A percentile compares a stretch with the other conserved stretches of the same genome.
These are phyloP conservation scores for Neodiprion virginianus DNA, from an alignment of 1,140 invertebrate genomes.

Conservation along the genomic window DNA sequence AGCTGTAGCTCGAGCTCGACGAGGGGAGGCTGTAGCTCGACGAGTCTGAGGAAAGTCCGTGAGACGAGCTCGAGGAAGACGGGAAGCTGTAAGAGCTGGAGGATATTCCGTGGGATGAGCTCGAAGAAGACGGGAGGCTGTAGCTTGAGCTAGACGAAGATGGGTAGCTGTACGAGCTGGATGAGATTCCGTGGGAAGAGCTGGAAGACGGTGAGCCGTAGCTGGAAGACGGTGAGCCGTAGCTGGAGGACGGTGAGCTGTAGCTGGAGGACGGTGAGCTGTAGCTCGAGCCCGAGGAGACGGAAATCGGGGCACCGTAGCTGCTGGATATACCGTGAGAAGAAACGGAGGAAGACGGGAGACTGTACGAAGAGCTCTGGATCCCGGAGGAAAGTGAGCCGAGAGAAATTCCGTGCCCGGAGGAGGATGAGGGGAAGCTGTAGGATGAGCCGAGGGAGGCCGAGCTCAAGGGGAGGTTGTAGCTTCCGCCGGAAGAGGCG, in stretches of 20 bases:
- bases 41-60: conserved; percentile 27
- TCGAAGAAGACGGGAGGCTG: conserved; percentile 27
- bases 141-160: conserved; percentile 31
- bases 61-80: conserved; percentile 26
- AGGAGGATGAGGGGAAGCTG: conserved; percentile 12
- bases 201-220: conserved; percentile 28
- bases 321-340: conserved; percentile 9
- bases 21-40: conserved; percentile 12
- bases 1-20: conserved; percentile 10
- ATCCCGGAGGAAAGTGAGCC: conserved; percentile 17
- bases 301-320: conserved; percentile 9
- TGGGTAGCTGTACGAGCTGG: conserved; percentile 23
- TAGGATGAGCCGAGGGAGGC: conserved; percentile 28
- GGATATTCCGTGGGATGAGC: conserved; percentile 34
- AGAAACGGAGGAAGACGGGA: conserved; percentile 16
- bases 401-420: conserved; percentile 21
- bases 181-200: conserved; percentile 20
- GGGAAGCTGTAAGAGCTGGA: conserved; percentile 6
- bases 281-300: conserved; percentile 27
- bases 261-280: conserved; percentile 33
- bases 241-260: no score
- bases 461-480: not conserved
- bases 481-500: not conserved
- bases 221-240: conserved; percentile 32
- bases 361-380: conserved; percentile 24